Evolutionary conservation across 23 tunicate species (phyloP).

Genomic region (Halocynthia roretzi): DNA sequence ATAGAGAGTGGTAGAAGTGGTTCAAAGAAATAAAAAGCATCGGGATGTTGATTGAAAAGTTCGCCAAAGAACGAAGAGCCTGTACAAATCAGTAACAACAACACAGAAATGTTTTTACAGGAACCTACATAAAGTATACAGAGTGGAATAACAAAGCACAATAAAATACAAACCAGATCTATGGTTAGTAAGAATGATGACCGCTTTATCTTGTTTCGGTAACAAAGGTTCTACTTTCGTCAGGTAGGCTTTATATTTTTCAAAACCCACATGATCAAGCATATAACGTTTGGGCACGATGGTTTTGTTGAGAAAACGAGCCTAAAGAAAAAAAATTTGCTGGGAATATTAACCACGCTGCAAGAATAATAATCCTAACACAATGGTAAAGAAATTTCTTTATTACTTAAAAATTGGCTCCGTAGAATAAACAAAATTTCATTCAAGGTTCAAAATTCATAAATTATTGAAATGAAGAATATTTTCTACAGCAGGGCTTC

Average conservation of each 20-base stretch:
- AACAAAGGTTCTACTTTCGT: conserved; percentile 22
- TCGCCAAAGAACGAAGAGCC: conserved; percentile 24
- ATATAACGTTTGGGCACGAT: conserved; percentile 33
- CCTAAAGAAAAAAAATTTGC: too few species aligned
- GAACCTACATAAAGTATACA: neutral
- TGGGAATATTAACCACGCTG: too few species aligned
- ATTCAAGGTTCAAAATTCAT: too few species aligned
- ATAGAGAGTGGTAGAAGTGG: conserved; percentile 20
- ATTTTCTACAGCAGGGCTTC: too few species aligned
- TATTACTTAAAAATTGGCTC: too few species aligned
- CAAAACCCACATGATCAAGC: conserved; percentile 29
- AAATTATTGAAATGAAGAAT: too few species aligned
- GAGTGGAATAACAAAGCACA: neutral
- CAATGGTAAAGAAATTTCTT: too few species aligned
- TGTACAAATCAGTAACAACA: neutral
- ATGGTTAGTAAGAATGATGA: conserved; percentile 59
- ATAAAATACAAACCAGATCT: conserved; percentile 55
- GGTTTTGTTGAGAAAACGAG: too few species aligned
- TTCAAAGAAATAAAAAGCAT: conserved; percentile 22
- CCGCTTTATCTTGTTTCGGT: conserved; percentile 51
- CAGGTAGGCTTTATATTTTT: conserved; percentile 39
- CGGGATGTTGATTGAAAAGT: conserved; percentile 28
- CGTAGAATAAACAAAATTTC: too few species aligned
- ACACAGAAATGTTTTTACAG: neutral
- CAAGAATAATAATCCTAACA: too few species aligned